Percentiles rank a stretch among this genome's conserved stretches.
Evolutionary conservation across 1,140 invertebrate species (phyloP).

Genomic region (Argopecten irradians): DNA sequence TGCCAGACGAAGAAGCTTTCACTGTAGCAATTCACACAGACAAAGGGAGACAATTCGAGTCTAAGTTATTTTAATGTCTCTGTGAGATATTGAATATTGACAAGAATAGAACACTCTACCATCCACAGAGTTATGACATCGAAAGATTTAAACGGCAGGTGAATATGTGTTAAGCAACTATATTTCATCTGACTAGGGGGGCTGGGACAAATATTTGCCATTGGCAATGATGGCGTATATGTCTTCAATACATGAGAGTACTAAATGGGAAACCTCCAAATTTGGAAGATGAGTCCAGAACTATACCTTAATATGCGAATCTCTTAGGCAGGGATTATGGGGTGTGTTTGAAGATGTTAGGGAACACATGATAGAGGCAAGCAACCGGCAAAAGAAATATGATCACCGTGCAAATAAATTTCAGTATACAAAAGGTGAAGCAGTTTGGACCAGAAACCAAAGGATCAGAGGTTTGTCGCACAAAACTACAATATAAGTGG

Average conservation of each 20-base stretch:
- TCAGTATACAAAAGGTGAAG: too few relatives aligned
- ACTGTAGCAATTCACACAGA: constrained; percentile 44
- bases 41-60: constrained; percentile 10
- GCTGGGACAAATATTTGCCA: not conserved
- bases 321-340: too few relatives aligned
- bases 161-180: not conserved
- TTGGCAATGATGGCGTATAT: not conserved
- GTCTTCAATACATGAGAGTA: not conserved
- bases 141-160: constrained; percentile 54
- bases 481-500: too few relatives aligned
- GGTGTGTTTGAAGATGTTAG: too few relatives aligned
- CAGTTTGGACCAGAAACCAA: too few relatives aligned
- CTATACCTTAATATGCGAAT: too few relatives aligned
- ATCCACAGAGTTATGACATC: constrained; percentile 68
- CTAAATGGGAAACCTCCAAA: not conserved
- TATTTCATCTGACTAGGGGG: not conserved
- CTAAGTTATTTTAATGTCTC: not conserved
- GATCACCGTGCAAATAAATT: too few relatives aligned
- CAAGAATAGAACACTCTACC: constrained; percentile 57
- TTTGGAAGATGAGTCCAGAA: too few relatives aligned
- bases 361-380: too few relatives aligned
- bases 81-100: not conserved
- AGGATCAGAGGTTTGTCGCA: too few relatives aligned
- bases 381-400: too few relatives aligned
- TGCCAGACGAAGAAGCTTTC: constrained; percentile 32